Conservation (phyloP, 1,140 invertebrate genomes). For the Drosophila sp. region DNA sequence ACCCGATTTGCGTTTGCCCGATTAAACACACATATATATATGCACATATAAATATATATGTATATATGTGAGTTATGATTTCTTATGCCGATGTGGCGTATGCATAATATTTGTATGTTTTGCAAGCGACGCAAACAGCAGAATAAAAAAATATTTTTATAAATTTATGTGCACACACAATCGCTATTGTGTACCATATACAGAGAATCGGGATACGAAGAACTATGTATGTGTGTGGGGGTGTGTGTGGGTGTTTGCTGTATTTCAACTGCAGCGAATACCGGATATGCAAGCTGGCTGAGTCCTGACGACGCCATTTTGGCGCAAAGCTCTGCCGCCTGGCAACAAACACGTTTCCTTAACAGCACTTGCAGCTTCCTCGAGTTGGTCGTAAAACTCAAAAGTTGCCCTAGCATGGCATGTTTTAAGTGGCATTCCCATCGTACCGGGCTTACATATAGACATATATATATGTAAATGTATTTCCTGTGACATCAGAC, state of each 20-base stretch:
- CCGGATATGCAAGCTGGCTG: slow-evolving; percentile 45
- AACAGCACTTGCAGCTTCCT: slow-evolving; percentile 52
- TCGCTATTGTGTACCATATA: slow-evolving; percentile 19
- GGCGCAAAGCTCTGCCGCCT: slow-evolving; percentile 56
- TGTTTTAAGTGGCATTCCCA: slow-evolving; percentile 52
- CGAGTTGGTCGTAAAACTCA: slow-evolving; percentile 66
- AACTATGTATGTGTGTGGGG: neutral
- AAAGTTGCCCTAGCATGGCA: slow-evolving; percentile 27
- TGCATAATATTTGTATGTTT: slow-evolving; percentile 26
- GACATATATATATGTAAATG: slow-evolving; percentile 60
- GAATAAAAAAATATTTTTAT: slow-evolving; percentile 26
- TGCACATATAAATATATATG: neutral
- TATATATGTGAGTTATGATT: slow-evolving; percentile 29
- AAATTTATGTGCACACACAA: slow-evolving; percentile 59
- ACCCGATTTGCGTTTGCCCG: slow-evolving; percentile 1
- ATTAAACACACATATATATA: slow-evolving; percentile 5
- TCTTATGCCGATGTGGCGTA: slow-evolving; percentile 8
- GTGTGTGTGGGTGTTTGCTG: slow-evolving; percentile 28
- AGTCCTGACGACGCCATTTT: slow-evolving; percentile 56
- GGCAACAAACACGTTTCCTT: slow-evolving; percentile 64
- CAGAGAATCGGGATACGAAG: slow-evolving; percentile 1
- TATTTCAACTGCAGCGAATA: slow-evolving; percentile 49
- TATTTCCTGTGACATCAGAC: slow-evolving; percentile 61
- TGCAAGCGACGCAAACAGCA: slow-evolving; percentile 10
- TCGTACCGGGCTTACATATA: neutral